Base-by-base conservation (phyloP, 2,888 invertebrate genomes). In the Thalpophila matura region DNA sequence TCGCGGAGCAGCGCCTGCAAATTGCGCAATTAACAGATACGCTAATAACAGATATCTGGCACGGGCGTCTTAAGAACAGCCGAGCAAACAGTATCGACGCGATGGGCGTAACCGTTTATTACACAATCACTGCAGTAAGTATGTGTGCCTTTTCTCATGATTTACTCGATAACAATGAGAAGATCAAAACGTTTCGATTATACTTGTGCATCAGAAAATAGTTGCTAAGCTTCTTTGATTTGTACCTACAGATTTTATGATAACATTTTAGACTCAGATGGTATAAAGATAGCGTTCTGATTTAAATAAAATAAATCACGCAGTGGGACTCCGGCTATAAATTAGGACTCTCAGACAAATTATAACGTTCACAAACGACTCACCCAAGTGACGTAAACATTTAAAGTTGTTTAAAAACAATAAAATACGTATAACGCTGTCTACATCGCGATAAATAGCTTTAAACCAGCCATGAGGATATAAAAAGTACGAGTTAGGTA, bases 11-110 rank as follows among this genome's bases (percentile, higher is more conserved):
- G 49, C 46, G 59, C 49, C 47, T 74, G 77, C 77, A 84, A 86
- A 84, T 86, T 76, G 81, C 76, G 77, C 82, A 85, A 86, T 88
- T 86, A 86, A 74, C 78, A 77, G 85, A 82, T 85, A 80, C 82
- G 80, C 77, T 83, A 85, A 86, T 86, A 72, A 81, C 67, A 69
- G 77, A 80, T 78, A 82, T 79, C 77, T 80, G 64, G 80, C 83
- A 78, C 80, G 71, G 66, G 56, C 64, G 43, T 51, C 46, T 43
- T 24, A 40, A 59, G 38, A 53, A 26, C 49, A 47, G 27, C 51
- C 40, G 16, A 37, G 54, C 26, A 27, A 61, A 73, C 64, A 61
- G 45, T 58, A 58, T 53, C 53, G 58, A 24, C 31, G 22, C 18
- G 57, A 27, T 51, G 55, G 74, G 55, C 70, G 70, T 26, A n/a